Base-by-base conservation (phyloP, 2,797 vertebrate species). In the Hippoglossus hippoglossus region DNA sequence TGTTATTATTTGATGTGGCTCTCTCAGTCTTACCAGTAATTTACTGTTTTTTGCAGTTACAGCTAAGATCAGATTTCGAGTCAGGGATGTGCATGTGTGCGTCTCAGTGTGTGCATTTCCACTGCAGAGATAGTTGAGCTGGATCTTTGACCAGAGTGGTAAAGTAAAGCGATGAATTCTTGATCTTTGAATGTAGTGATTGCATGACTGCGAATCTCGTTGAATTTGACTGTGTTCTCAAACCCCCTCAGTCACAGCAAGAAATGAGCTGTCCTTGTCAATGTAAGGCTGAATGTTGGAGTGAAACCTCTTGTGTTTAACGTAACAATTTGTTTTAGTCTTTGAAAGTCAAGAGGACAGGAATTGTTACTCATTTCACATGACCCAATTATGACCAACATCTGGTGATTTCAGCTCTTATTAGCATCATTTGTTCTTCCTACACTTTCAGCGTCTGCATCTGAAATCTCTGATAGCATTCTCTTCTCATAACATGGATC, bases 1-100 rank as follows among this genome's bases (percentile, higher is more conserved):
- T 67, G 76, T 91, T 87, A 89, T 91, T 91, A 86, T 92, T 91
- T 89, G 73, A 92, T 90, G 79, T 64, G 51, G 57, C 71, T 54
- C 63, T 62, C 63, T 67, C 22, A 55, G 56, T 81, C 59, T 51
- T 73, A 39, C 36, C 65, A 19, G 24, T 72, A 83, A 71, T 80
- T 60, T 71, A 34, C 52, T 15, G 54, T 79, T 79, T 31, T 76
- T 75, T 68, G 53, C 31, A 46, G 15, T 2, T 46, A 11, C 9
- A 24, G 31, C 28, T 62, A 41, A 26, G 19, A 70, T 73, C 60
- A 52, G 50, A 71, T 81, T 74, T 75, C 44, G 65, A n/a, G 12
- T 66, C 44, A 39, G 36, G 3, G 36, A 13, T 39, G 31, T 34
- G 31, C 70, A 49, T 71, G 46, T 56, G 61, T 34, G 39, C 50